Evolutionary conservation across 2,888 invertebrate genomes (phyloP).

Genomic region (Synanthedon tipuliformis): DNA sequence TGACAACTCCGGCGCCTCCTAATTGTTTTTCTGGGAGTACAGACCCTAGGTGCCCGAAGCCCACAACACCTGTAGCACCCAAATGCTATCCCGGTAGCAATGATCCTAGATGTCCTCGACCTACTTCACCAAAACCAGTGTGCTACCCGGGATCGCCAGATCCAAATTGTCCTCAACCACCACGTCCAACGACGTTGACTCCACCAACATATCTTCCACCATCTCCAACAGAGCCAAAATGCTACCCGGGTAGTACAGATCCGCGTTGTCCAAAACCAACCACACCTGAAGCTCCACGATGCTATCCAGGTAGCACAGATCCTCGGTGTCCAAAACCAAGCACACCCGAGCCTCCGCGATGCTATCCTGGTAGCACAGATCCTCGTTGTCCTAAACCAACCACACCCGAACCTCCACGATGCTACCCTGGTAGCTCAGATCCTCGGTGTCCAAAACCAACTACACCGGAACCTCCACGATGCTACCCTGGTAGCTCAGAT

Average conservation of each 20-base stretch:
- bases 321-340: slow-evolving; percentile 15
- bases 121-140: no score
- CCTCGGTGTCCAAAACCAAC: slow-evolving; percentile 22
- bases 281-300: slow-evolving; percentile 5
- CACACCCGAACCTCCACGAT: slow-evolving; percentile 17
- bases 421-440: slow-evolving; percentile 12
- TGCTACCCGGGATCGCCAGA: no score
- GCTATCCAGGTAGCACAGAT: slow-evolving; percentile 26
- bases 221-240: no score
- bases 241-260: slow-evolving; percentile 26
- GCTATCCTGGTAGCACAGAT: slow-evolving; percentile 16
- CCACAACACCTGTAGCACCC: no score
- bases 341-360: slow-evolving; percentile 1
- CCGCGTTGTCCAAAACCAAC: slow-evolving; percentile 15
- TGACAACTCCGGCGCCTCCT: no score
- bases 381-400: slow-evolving; percentile 28
- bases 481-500: slow-evolving; percentile 16
- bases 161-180: no score
- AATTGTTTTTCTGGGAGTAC: no score
- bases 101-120: no score
- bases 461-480: slow-evolving; percentile 16
- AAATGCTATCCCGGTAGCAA: no score
- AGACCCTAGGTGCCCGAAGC: no score
- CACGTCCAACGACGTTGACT: no score
- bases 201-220: no score